Base-by-base conservation (phyloP, 2,888 invertebrate species). In the Sylvicola cinctus region DNA sequence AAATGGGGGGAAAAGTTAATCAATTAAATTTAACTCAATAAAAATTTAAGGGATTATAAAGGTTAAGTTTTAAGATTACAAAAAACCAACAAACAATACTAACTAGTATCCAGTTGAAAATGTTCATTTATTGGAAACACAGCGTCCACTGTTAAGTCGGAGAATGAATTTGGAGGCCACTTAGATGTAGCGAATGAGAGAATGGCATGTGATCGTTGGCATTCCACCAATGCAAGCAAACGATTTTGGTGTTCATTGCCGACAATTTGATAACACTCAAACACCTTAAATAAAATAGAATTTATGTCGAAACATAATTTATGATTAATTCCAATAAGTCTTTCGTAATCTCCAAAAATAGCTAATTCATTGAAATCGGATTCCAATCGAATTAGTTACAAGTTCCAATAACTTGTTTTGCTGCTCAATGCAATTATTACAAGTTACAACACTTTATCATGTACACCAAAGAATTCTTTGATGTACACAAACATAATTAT, bases 121-220 rank as follows among this genome's bases (percentile, higher is more conserved):
- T 70, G 69, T 45, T 70, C 69, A 59, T 84, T 77, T 36, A 87
- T 69, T 16, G 85, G 79, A 46, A 85, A 66, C 34, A 79, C 74
- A 54, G 73, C 72, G 58, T 84, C 83, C 46, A 85, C 69, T 11
- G 74, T 71, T 43, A 87, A 62, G 58, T 85, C 84, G 34, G 73
- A 74, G 49, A 74, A 72, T 36, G 71, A 70, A 50, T 67, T 69
- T 14, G 80, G 75, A 44, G 75, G 74, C 45, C 48, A 45, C 28
- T 54, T 49, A 4, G 47, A 39, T 3, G 49, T 41, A 12, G 45
- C 45, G 34, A 58, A 48, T n/a, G 55, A 49, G 11, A 58, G 49
- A 23, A 58, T 43, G 3, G 55, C 58, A 37, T 49, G 54, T 2
- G 55, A 53, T 10, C 52, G 53, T 3, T 43, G 41, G 3, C 54